A percentile compares a stretch with the other conserved stretches of the same genome.
Conservation (phyloP, 2,888 invertebrate genomes). For the Ectemnius continuus region DNA sequence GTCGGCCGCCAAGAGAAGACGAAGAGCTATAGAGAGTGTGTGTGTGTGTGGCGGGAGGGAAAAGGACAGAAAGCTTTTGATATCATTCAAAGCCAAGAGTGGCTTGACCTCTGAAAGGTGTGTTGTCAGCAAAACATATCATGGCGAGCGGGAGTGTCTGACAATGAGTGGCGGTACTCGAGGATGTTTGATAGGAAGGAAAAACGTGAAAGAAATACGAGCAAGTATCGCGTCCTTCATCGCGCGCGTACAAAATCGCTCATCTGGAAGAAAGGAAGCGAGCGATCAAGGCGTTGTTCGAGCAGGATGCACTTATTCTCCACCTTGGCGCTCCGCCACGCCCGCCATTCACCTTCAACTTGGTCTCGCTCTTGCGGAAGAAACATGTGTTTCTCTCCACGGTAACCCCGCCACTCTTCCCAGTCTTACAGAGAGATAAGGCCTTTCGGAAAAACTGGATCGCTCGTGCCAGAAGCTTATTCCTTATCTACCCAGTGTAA, state of each 20-base stretch:
- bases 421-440: too few species aligned
- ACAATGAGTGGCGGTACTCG: constrained; percentile 24
- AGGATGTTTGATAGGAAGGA: constrained; percentile 2
- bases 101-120: neutral
- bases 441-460: too few species aligned
- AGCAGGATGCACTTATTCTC: constrained; percentile 71
- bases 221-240: constrained; percentile 20
- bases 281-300: constrained; percentile 70
- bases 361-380: constrained; percentile 62
- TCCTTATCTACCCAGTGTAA: too few species aligned
- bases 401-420: constrained; percentile 11
- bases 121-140: neutral
- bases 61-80: too few species aligned
- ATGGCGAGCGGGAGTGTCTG: constrained; percentile 5
- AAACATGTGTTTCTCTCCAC: constrained; percentile 29
- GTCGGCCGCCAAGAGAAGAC: constrained; percentile 9
- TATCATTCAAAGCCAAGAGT: constrained; percentile 12
- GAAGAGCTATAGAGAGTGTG: constrained; percentile 2
- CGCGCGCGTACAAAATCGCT: constrained; percentile 49
- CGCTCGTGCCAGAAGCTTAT: too few species aligned
- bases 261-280: constrained; percentile 70
- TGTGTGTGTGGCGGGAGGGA: neutral
- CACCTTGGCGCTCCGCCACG: constrained; percentile 70
- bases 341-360: constrained; percentile 78
- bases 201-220: constrained; percentile 1